Evolutionary conservation across 2,113 vertebrate species (phyloP), one percentile per base, ranked within the genome.

Genomic region (Brevimyrus niger): DNA sequence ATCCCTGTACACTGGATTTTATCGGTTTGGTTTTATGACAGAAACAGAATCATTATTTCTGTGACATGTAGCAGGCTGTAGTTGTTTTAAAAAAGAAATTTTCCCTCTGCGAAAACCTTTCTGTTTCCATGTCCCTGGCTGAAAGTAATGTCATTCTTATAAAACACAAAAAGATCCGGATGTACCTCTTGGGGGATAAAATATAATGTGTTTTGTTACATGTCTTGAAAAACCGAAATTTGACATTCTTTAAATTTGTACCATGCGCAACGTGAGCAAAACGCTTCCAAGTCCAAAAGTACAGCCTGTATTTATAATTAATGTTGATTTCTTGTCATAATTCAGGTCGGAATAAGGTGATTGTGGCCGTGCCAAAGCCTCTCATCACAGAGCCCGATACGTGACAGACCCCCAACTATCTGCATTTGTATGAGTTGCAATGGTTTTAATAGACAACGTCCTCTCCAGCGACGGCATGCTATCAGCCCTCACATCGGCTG

Each of bases 401-500:
- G 15, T 88, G 83, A 46, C 13, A 69, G 55, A 38, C 53, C 61
- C 47, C n/a, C 11, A 27, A 7, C 35, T 38, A 50, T 53, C 84
- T 73, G 47, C 9, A 31, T 42, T 46, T 5, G 35, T 35, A 15
- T n/a, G 50, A 51, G 23, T 73, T 65, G 50, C n/a, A 69, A 58
- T 51, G 83, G 38, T 48, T 73, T 76, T 11, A 51, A 76, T 27
- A 73, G 87, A 88, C 88, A 42, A 51, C 73, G 50, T 48, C 42
- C 38, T 50, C 51, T 53, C 19, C 88, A 17, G 87, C 86, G 27
- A 55, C 65, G 8, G 46, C 11, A 17, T 48, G 0, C 50, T 90
- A 90, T 90, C 89, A 21, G 42, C 0, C 85, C 50, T 53, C 69
- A 50, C 86, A 90, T 90, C 89, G 23, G 44, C 44, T 19, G 89